phyloP scores from a whole-genome alignment of 2,888 invertebrate species.

The Platycheirus rosarum region DNA sequence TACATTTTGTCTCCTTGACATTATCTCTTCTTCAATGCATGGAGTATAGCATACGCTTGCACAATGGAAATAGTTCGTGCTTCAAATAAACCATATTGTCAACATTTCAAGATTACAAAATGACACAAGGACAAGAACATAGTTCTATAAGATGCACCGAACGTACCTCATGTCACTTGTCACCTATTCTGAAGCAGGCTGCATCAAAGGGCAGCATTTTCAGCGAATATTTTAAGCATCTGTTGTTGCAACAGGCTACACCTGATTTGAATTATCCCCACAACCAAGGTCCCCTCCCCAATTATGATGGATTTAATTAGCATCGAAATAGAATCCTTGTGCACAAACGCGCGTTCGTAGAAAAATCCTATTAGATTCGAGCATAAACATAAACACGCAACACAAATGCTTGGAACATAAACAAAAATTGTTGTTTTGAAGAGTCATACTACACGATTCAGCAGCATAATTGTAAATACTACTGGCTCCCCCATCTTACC shows the following conservation, averaged over 20 bases:
- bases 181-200: constrained; percentile 34
- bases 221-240: constrained; percentile 54
- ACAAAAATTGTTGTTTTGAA: constrained; percentile 58
- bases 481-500: background rate
- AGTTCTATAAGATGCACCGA: background rate
- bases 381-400: constrained; percentile 64
- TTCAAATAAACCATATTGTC: constrained; percentile 58
- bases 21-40: constrained; percentile 38
- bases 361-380: constrained; percentile 65
- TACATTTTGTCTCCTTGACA: constrained; percentile 62
- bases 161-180: constrained; percentile 57
- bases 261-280: constrained; percentile 68
- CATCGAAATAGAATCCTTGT: constrained; percentile 68
- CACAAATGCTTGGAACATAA: constrained; percentile 54
- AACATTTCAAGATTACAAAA: constrained; percentile 36
- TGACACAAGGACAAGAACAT: constrained; percentile 6
- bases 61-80: constrained; percentile 35
- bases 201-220: constrained; percentile 61
- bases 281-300: constrained; percentile 18
- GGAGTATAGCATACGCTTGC: background rate
- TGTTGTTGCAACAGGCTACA: constrained; percentile 45
- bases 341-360: constrained; percentile 38
- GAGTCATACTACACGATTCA: constrained; percentile 23
- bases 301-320: constrained; percentile 65
- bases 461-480: constrained; percentile 2